Base-by-base conservation (phyloP, 1,140 invertebrate genomes). In the Solen grandis region DNA sequence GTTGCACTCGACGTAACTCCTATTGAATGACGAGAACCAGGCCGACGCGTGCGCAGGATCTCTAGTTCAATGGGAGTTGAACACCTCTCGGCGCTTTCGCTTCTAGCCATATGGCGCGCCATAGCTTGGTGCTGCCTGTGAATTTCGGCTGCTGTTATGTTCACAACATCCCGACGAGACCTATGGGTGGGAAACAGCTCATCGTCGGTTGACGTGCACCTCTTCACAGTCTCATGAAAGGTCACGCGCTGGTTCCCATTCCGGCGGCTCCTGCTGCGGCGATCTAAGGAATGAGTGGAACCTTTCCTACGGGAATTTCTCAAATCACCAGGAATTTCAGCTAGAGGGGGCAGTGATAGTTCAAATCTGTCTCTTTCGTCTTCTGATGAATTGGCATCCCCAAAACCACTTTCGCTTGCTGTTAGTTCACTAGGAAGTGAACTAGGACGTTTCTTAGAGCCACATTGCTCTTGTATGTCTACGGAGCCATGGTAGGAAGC, bases 211-310 rank as follows among this genome's bases (percentile, higher is more conserved):
- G 69, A 81, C 33, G 54, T 69, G 55, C 66, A 83, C 3, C 68
- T 77, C 41, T 80, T 78, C 8, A 85, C 84, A 8, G 81, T 62
- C 35, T 88, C 86, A 38, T 88, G 84, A 76, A 88, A 88, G 0
- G 87, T 88, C 2, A 88, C 86, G 14, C 87, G 63, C 60, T 86
- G 86, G 22, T 81, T 82, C 27, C 86, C 85, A 54, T 83, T 79
- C 55, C 81, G 54, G 0, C 85, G 70, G 16, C 63, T 16, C 31
- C 57, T 10, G 50, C 65, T 59, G 46, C 72, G 25, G 59, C 62
- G 36, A 46, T 66, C 65, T 79, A 85, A 31, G 29, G 77, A 80
- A 62, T 85, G 60, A 27, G 77, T 36, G 55, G 80, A 52, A 55
- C 82, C 63, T 66, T 70, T 59, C 22, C 57, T 46, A 36, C 69